Percentiles rank a stretch among this genome's conserved stretches.
Evolutionary conservation across 1,140 invertebrate genomes (phyloP).

Genomic region (Drosophila carrolli): DNA sequence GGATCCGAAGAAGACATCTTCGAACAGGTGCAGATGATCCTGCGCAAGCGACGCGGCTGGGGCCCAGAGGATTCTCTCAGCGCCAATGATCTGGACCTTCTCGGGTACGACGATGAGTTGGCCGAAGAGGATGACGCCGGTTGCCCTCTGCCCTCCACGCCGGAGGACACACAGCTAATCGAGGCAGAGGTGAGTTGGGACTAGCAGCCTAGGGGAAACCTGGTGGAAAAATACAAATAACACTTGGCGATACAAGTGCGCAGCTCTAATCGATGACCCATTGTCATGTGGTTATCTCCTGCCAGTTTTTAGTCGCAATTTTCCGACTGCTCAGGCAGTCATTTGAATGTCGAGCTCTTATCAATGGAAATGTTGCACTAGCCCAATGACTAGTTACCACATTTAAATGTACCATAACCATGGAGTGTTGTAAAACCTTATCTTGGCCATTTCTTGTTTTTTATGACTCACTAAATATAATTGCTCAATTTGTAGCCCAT

Average conservation of each 20-base stretch:
- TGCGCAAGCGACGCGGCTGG: conserved; percentile 80
- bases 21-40: conserved; percentile 79
- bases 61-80: conserved; percentile 71
- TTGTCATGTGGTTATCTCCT: conserved; percentile 40
- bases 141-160: conserved; percentile 93
- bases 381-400: neutral
- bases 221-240: conserved; percentile 12
- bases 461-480: conserved; percentile 21
- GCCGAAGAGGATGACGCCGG: conserved; percentile 92
- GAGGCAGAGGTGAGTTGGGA: conserved; percentile 88
- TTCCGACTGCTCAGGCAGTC: conserved; percentile 24
- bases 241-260: conserved; percentile 2
- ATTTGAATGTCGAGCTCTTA: conserved; percentile 57
- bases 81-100: conserved; percentile 68
- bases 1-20: conserved; percentile 74
- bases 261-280: conserved; percentile 57
- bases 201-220: neutral
- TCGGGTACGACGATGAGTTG: conserved; percentile 79
- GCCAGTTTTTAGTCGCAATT: conserved; percentile 26
- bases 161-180: conserved; percentile 92
- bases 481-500: conserved; percentile 12
- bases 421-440: conserved; percentile 18
- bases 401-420: conserved; percentile 5
- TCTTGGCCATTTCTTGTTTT: conserved; percentile 19
- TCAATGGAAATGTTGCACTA: conserved; percentile 18